Percentiles rank a stretch among this genome's conserved stretches.
Evolutionary conservation across 2,113 vertebrate genomes (phyloP).

Genomic region (Tychaedon coryphoeus): DNA sequence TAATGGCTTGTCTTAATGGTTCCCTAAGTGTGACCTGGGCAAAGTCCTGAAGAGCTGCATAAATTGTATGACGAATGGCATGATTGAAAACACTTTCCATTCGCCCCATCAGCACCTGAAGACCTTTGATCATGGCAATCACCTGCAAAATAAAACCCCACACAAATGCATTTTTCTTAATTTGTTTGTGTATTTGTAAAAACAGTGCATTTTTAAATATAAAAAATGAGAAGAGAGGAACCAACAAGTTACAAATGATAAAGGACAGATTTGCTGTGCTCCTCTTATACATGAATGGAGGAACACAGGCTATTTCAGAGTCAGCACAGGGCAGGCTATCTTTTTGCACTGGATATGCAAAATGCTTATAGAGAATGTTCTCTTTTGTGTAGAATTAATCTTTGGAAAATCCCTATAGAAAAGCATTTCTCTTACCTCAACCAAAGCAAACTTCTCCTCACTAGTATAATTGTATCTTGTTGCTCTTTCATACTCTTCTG

Average conservation of each 20-base stretch:
- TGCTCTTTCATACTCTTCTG: constrained; percentile 87
- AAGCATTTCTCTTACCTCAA: constrained; percentile 75
- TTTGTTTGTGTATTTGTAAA: not conserved
- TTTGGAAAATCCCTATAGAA: not conserved
- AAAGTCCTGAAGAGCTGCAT: constrained; percentile 87
- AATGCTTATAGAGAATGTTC: not conserved
- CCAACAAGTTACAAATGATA: not conserved
- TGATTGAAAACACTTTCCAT: constrained; percentile 93
- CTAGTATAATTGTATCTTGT: constrained; percentile 89
- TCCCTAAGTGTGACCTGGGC: constrained; percentile 85
- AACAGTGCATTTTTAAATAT: not conserved
- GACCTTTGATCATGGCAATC: constrained; percentile 89
- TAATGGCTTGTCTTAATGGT: constrained; percentile 86
- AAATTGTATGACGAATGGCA: constrained; percentile 88
- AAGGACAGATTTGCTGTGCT: not conserved
- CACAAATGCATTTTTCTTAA: not conserved
- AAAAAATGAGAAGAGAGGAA: not conserved
- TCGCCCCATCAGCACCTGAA: constrained; percentile 88
- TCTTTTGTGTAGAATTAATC: not conserved
- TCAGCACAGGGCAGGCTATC: not conserved
- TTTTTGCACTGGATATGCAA: not conserved
- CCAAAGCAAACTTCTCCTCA: constrained; percentile 89
- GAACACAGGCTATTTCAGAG: not conserved
- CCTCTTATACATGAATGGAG: not conserved
- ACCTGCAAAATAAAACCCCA: constrained; percentile 66